Base-by-base conservation (phyloP, 2,888 invertebrate genomes). In the Cephus sareptanus region DNA sequence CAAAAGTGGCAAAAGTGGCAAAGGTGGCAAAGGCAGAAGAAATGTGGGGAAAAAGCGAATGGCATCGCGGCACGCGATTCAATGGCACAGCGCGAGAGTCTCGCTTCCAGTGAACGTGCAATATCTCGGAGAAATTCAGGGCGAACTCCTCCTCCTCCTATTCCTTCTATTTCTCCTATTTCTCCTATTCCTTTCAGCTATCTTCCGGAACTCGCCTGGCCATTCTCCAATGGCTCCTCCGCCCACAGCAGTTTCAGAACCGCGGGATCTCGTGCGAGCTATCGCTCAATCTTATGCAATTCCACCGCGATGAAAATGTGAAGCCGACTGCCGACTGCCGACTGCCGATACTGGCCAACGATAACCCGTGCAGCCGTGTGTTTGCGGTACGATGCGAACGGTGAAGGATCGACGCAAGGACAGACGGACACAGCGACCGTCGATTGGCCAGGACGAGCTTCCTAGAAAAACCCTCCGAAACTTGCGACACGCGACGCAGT, bases 201-300 rank as follows among this genome's bases (percentile, higher is more conserved):
- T 40, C 40, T 40, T 40, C 15, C 40, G 15, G 15, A 40, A 40
- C 40, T 15, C 15, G 40, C 15, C 40, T 40, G 40, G 40, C 40
- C 4, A 40, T 40, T 40, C 40, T 40, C 40, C 40, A 40, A 40
- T 40, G 40, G 40, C 40, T 40, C 40, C 40, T 40, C 40, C 40
- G 40, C 40, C 40, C 13, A 40, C 73, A 37, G 70, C 30, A 15
- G 30, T 33, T 30, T 30, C 70, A n/a, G 70, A 30, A 33, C n/a
- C 79, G 71, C 74, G 75, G 69, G 70, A 76, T 87, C 85, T 87
- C 89, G 88, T 88, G 88, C 85, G 80, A 81, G 83, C 84, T 90
- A 89, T 89, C 89, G 87, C 84, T 88, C 87, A 84, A 90, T 89
- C 89, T 89, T 87, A 83, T 86, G 88, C 87, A 87, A 89, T 89